Base-by-base conservation (phyloP, 2,113 vertebrate species). In the Nematolebias whitei region DNA sequence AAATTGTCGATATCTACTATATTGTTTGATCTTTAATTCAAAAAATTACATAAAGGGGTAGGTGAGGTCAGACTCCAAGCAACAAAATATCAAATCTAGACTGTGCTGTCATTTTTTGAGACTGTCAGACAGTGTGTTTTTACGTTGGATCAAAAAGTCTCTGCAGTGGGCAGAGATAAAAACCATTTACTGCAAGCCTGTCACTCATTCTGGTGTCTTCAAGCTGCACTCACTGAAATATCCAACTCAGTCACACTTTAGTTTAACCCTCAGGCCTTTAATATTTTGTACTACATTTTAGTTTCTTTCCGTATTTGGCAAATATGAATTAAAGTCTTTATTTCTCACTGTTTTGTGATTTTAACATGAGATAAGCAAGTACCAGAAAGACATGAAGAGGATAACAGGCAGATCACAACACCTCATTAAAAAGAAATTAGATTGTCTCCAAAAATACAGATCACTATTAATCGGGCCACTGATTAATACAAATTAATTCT, bases 401-500 rank as follows among this genome's bases (percentile, higher is more conserved):
- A 77, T 79, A 80, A 86, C 60, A 67, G 58, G 85, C 69, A 69
- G 59, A 83, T 86, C 73, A 85, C 66, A 80, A 73, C 43, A 55
- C 66, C 61, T 85, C 68, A 75, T 85, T 87, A 84, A 49, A 52
- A 44, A 26, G 51, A 84, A 78, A 88, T 89, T 87, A 88, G 77
- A 86, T 65, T 78, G 81, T 49, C 78, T 79, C 71, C 38, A 78
- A 76, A 86, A 83, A 82, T 83, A 87, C 76, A 87, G 53, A 79
- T 83, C 74, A 78, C 58, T 35, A 89, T 89, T 87, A 90, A 40
- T 43, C 60, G 45, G 65, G 70, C 68, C 77, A 56, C 65, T 87
- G 85, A 85, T 88, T 88, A 84, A 85, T 80, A 78, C 70, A 82
- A 71, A 76, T 81, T 79, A 80, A 79, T 51, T 71, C 61, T 55